These are phyloP conservation scores for Torymus auratus DNA, from an alignment of 2,888 invertebrate species.

Conservation along the genomic window DNA sequence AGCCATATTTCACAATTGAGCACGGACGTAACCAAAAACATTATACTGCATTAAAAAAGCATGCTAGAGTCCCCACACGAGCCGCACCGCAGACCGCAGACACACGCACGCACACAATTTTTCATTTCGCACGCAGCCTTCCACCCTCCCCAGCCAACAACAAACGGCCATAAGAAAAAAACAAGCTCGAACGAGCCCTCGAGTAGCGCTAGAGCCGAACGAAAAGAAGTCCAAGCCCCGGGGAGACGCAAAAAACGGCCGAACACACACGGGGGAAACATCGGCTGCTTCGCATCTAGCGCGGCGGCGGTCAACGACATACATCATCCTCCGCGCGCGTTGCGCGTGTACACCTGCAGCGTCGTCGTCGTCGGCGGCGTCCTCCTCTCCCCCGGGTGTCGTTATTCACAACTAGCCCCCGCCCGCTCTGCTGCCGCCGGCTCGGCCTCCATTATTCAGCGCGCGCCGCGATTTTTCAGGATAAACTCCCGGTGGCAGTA, in stretches of 20 bases:
- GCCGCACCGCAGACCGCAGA: too few species aligned
- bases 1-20: too few species aligned
- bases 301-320: conserved; percentile 19
- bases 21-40: too few species aligned
- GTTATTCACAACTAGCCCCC: conserved; percentile 68
- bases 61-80: too few species aligned
- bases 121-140: too few species aligned
- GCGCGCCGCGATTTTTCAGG: conserved; percentile 56
- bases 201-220: neutral
- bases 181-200: too few species aligned
- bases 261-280: neutral
- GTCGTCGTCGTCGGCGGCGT: conserved; percentile 1
- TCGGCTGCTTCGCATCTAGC: neutral
- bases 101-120: too few species aligned
- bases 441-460: conserved; percentile 53
- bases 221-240: neutral
- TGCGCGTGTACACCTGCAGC: neutral
- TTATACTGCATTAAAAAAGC: too few species aligned
- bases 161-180: too few species aligned
- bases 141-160: too few species aligned
- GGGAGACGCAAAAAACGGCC: conserved; percentile 3
- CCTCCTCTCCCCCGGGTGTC: conserved; percentile 65
- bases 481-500: conserved; percentile 49
- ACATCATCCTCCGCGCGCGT: conserved; percentile 16
- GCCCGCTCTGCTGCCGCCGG: conserved; percentile 13